Conservation (phyloP, 2,113 vertebrate species). For the Cygnus buccinator region DNA sequence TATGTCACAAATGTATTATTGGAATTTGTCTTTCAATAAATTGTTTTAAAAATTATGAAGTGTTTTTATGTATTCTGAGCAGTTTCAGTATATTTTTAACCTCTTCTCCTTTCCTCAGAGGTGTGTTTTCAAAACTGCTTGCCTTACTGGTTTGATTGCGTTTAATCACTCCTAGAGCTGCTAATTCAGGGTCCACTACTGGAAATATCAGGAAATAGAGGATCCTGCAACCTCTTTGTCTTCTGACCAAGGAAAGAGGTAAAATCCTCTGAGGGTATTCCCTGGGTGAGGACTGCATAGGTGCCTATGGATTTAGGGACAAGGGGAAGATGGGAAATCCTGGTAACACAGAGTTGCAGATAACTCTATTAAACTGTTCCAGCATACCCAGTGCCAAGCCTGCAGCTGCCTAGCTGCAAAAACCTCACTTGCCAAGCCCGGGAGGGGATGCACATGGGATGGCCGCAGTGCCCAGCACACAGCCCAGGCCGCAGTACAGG, state of each 20-base stretch:
- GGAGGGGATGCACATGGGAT: rapidly evolving
- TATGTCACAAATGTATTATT: not conserved
- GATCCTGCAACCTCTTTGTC: not conserved
- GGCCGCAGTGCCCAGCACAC: not conserved
- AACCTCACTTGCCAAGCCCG: not conserved
- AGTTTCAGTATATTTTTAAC: not conserved
- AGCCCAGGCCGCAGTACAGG: not conserved
- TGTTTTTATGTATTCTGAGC: not conserved
- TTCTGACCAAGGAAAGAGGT: not conserved
- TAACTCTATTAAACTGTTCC: not conserved
- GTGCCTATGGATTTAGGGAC: not conserved
- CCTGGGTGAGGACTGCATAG: not conserved
- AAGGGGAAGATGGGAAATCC: not conserved
- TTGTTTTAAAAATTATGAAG: not conserved
- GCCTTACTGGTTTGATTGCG: not conserved
- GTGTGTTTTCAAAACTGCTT: not conserved
- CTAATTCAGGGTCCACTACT: not conserved
- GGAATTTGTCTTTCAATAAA: not conserved
- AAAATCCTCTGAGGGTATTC: not conserved
- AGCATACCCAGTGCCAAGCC: not conserved
- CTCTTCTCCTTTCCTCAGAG: not conserved
- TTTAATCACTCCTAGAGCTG: not conserved
- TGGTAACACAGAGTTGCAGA: not conserved
- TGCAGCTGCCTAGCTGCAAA: not conserved
- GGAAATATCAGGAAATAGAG: not conserved